phyloP scores from a whole-genome alignment of 2,888 invertebrate species.

The Andrena dorsata region DNA sequence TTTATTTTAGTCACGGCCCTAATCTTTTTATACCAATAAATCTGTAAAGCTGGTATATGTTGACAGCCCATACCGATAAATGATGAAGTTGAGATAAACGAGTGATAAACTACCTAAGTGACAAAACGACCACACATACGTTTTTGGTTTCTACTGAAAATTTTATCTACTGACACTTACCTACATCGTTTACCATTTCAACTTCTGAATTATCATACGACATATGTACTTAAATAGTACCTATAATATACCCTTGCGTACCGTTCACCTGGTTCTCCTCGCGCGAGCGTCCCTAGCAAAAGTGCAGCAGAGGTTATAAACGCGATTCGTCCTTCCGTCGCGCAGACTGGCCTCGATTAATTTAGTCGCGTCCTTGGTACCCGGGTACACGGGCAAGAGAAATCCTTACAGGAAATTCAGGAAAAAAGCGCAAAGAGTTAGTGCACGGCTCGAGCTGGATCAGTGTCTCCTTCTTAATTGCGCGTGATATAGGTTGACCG shows the following conservation, averaged over 20 bases:
- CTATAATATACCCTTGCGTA: background rate
- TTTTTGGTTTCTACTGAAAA: too few relatives aligned
- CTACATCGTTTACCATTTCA: too few relatives aligned
- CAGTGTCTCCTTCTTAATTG: slow-evolving; percentile 19
- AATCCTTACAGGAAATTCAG: slow-evolving; percentile 24
- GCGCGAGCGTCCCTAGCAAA: slow-evolving; percentile 7
- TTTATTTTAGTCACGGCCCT: too few relatives aligned
- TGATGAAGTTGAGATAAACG: too few relatives aligned
- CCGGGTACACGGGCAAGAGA: background rate
- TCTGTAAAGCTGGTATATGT: too few relatives aligned
- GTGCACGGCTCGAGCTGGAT: background rate
- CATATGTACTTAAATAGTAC: too few relatives aligned
- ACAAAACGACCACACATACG: too few relatives aligned
- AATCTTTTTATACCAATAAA: too few relatives aligned
- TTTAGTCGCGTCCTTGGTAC: slow-evolving; percentile 35
- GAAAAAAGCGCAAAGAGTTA: slow-evolving; percentile 9
- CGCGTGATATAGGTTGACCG: background rate
- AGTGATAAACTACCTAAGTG: too few relatives aligned
- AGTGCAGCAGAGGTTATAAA: slow-evolving; percentile 20
- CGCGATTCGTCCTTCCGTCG: slow-evolving; percentile 25
- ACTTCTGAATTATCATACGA: too few relatives aligned
- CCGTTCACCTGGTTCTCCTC: slow-evolving; percentile 11
- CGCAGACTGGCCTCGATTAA: slow-evolving; percentile 46
- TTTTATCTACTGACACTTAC: too few relatives aligned
- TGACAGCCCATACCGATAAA: too few relatives aligned